phyloP scores from a whole-genome alignment of 2,888 invertebrate genomes.

The Drosophila hamatofila region DNA sequence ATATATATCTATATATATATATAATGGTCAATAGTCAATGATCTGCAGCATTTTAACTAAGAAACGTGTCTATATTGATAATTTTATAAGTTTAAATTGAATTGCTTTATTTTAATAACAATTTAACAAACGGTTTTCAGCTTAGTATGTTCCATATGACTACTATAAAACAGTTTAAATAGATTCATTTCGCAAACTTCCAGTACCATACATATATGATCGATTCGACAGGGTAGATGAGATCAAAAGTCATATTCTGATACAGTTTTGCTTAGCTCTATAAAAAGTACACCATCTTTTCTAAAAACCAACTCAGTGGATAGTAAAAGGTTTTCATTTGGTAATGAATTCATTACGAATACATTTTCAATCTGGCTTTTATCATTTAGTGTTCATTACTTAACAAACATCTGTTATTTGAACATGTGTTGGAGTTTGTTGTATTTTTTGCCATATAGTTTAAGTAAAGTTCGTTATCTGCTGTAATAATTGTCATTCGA shows the following conservation, averaged over 20 bases:
- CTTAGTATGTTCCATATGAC: too few species aligned
- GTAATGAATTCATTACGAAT: not conserved
- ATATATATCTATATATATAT: too few species aligned
- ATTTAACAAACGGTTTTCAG: too few species aligned
- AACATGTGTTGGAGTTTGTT: constrained; percentile 17
- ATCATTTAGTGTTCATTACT: not conserved
- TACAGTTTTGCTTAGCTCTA: too few species aligned
- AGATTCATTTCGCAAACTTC: too few species aligned
- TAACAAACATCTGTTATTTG: constrained; percentile 31
- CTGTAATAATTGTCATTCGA: constrained; percentile 28
- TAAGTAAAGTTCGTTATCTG: constrained; percentile 35
- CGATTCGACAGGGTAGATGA: too few species aligned
- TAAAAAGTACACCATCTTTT: not conserved
- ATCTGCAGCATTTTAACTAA: not conserved
- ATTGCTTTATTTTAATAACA: too few species aligned
- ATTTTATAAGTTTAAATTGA: too few species aligned
- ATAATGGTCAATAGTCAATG: not conserved
- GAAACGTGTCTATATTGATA: too few species aligned
- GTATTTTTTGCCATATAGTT: not conserved
- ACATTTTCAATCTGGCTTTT: not conserved
- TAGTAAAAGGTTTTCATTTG: not conserved
- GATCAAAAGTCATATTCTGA: too few species aligned
- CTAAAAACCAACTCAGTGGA: not conserved
- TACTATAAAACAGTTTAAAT: too few species aligned
- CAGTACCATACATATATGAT: too few species aligned